These are phyloP conservation scores for Tichodroma muraria DNA, from an alignment of 2,113 vertebrate species.

Conservation along the genomic window DNA sequence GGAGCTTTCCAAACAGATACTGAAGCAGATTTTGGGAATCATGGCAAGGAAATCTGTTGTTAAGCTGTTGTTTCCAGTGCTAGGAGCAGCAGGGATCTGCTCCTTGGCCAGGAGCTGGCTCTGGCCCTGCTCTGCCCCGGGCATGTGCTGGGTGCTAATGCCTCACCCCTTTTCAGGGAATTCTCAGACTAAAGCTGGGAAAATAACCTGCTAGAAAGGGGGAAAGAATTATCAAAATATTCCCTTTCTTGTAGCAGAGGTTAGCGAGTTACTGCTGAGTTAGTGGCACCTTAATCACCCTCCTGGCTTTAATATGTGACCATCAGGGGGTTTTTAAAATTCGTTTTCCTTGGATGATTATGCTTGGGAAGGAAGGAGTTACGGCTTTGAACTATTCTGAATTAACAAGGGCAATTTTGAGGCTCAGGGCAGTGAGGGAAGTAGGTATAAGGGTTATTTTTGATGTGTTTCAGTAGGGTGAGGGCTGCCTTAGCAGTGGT, in stretches of 20 bases:
- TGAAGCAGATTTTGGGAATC: not conserved
- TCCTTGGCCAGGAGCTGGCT: not conserved
- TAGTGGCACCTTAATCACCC: not conserved
- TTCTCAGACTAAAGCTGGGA: not conserved
- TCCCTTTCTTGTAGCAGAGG: not conserved
- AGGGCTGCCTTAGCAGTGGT: not conserved
- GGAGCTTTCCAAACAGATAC: not conserved
- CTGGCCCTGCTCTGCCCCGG: not conserved
- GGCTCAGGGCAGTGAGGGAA: not conserved
- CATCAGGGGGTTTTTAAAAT: not conserved
- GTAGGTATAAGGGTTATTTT: fast-evolving
- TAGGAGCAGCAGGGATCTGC: not conserved
- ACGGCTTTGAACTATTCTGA: fast-evolving
- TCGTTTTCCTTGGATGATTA: not conserved
- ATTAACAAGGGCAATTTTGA: not conserved
- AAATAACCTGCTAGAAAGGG: not conserved
- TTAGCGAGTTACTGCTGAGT: not conserved
- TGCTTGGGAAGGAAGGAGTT: not conserved
- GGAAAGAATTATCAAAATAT: not conserved
- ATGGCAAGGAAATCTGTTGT: not conserved
- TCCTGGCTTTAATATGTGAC: not conserved
- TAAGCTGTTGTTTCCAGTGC: not conserved
- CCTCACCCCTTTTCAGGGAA: not conserved
- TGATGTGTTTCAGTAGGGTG: not conserved
- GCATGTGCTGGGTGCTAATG: not conserved